Evolutionary conservation across 2,113 vertebrate species (phyloP).

Genomic region (Pampusana beccarii): DNA sequence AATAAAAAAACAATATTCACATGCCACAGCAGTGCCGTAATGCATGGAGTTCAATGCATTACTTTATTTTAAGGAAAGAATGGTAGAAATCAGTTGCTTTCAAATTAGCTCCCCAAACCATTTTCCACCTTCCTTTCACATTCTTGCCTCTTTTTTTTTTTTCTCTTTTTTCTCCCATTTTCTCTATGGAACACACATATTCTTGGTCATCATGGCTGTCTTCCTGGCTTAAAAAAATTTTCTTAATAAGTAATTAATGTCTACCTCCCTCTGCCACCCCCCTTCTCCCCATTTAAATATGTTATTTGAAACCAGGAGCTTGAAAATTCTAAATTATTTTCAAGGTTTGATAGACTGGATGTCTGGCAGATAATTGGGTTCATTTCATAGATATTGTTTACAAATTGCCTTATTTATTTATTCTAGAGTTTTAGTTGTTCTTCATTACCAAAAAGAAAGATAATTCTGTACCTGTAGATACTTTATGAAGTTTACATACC

Average conservation of each 20-base stretch:
- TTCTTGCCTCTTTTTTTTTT: not conserved
- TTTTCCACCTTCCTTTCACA: not conserved
- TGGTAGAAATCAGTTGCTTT: not conserved
- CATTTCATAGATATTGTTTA: not conserved
- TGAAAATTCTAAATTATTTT: not conserved
- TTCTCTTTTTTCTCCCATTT: not conserved
- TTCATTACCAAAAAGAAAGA: not conserved
- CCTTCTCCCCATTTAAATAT: not conserved
- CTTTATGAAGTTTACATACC: not conserved
- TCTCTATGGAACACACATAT: not conserved
- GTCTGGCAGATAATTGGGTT: not conserved
- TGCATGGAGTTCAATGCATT: not conserved
- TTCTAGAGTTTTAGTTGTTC: not conserved
- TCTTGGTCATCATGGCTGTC: not conserved
- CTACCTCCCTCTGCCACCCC: accelerated
- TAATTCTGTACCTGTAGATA: not conserved
- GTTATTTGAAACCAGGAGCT: not conserved
- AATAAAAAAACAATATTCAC: not conserved
- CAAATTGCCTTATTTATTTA: not conserved
- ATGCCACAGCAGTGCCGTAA: not conserved
- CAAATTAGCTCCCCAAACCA: not conserved
- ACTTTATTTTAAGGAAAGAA: not conserved
- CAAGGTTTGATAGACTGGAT: not conserved
- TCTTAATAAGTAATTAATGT: not conserved
- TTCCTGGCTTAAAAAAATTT: not conserved